Evolutionary conservation across 2,888 invertebrate genomes (phyloP).

Genomic region (Pocota personata): DNA sequence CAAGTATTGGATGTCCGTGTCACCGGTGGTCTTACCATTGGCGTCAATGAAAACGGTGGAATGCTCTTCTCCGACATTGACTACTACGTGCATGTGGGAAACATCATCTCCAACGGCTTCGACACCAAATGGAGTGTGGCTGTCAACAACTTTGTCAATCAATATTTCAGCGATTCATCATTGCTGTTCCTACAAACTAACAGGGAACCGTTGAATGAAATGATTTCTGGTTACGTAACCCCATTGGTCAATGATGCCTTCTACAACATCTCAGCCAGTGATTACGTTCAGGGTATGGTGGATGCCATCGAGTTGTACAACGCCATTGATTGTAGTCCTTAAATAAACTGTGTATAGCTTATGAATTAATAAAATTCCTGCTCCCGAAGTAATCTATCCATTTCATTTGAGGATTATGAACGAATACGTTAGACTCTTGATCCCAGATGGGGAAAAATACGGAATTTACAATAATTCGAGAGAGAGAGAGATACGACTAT

Average conservation of each 20-base stretch:
- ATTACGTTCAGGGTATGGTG: neutral
- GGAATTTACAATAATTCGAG: constrained; percentile 29
- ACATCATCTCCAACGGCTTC: constrained; percentile 74
- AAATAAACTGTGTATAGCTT: constrained; percentile 17
- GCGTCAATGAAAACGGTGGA: constrained; percentile 64
- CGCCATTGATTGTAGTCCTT: constrained; percentile 38
- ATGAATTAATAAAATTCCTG: constrained; percentile 59
- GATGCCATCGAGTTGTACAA: constrained; percentile 22
- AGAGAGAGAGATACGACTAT: neutral
- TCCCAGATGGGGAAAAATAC: constrained; percentile 45
- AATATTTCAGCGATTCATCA: constrained; percentile 54
- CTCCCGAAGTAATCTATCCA: constrained; percentile 41
- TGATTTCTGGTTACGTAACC: constrained; percentile 17
- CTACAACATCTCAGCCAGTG: constrained; percentile 11
- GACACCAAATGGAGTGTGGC: constrained; percentile 76
- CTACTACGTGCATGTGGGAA: constrained; percentile 75
- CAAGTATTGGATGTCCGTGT: constrained; percentile 33
- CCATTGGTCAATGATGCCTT: constrained; percentile 16
- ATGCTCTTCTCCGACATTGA: constrained; percentile 75
- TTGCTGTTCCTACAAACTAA: constrained; percentile 58
- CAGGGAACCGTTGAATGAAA: constrained; percentile 13
- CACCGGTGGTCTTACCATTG: constrained; percentile 8
- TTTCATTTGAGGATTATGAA: constrained; percentile 49
- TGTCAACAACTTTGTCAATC: constrained; percentile 75
- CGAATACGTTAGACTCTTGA: constrained; percentile 41